Evolutionary conservation across 2,113 vertebrate species (phyloP).

Genomic region (Loxodonta africana): DNA sequence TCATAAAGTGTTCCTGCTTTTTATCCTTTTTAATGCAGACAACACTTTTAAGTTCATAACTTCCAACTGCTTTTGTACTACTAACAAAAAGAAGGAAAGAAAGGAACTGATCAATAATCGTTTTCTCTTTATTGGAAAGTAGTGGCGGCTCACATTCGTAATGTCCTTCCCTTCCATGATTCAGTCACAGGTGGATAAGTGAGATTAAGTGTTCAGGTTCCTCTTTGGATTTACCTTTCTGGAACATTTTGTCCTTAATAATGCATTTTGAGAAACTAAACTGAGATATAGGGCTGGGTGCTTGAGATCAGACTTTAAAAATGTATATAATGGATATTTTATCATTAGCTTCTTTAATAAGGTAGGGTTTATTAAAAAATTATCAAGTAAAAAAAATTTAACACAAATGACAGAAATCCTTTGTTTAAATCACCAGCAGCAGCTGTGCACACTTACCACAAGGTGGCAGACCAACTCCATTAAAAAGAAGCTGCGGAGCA

Average conservation of each 20-base stretch:
- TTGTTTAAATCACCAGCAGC: not conserved
- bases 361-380: conserved; percentile 14
- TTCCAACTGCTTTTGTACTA: not conserved
- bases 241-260: not conserved
- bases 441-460: conserved; percentile 70
- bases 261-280: conserved; percentile 44
- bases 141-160: not conserved
- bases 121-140: not conserved
- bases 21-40: not conserved
- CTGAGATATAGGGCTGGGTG: not conserved
- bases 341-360: not conserved
- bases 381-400: conserved; percentile 5
- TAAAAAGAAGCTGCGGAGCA: not conserved
- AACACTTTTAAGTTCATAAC: not conserved
- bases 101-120: not conserved
- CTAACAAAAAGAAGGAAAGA: not conserved
- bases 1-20: not conserved
- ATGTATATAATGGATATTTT: not conserved
- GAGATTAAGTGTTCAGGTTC: not conserved
- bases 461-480: conserved; percentile 83
- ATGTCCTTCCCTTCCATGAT: not conserved
- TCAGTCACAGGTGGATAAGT: not conserved
- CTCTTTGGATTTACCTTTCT: not conserved
- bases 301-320: conserved; percentile 29
- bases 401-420: not conserved